A percentile compares a stretch with the other conserved stretches of the same genome.
Evolutionary conservation across 2,888 invertebrate genomes (phyloP).

Genomic region (Chrysotoxum bicinctum): DNA sequence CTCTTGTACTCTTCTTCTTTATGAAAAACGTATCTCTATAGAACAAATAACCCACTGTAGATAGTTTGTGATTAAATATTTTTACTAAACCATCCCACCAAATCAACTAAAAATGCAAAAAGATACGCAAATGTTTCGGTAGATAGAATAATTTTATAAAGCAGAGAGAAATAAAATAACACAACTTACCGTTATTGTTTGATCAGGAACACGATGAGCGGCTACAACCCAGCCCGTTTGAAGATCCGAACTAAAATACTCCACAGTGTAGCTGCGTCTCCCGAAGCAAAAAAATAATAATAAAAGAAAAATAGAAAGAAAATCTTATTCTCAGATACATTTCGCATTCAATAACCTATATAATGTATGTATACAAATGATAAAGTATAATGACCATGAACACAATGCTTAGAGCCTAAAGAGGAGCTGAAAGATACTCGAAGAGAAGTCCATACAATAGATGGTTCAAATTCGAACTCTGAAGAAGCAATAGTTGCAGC

Average conservation of each 20-base stretch:
- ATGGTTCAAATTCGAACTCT: constrained; percentile 10
- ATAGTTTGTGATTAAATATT: background rate
- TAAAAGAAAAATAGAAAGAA: constrained; percentile 18
- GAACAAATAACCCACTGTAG: background rate
- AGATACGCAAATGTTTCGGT: constrained; percentile 47
- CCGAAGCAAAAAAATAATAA: constrained; percentile 1
- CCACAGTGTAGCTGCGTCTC: constrained; percentile 87
- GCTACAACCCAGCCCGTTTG: constrained; percentile 90
- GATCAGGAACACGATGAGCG: constrained; percentile 86
- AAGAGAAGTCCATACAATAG: constrained; percentile 1
- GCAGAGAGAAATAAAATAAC: constrained; percentile 58
- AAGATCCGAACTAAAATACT: constrained; percentile 89
- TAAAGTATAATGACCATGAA: constrained; percentile 71
- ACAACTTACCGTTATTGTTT: constrained; percentile 85
- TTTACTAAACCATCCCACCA: background rate
- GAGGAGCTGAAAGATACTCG: background rate
- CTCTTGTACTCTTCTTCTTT: too few species aligned
- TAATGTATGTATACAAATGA: constrained; percentile 61
- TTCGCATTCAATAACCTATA: constrained; percentile 71
- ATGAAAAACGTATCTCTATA: background rate
- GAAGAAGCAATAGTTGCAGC: constrained; percentile 17
- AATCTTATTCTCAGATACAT: constrained; percentile 60
- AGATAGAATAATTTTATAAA: constrained; percentile 63
- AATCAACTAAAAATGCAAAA: background rate
- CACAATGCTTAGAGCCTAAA: constrained; percentile 64